Percentiles rank a stretch among this genome's conserved stretches.
Conservation (phyloP, 1,140 invertebrate genomes). For the Papilio glaucus region DNA sequence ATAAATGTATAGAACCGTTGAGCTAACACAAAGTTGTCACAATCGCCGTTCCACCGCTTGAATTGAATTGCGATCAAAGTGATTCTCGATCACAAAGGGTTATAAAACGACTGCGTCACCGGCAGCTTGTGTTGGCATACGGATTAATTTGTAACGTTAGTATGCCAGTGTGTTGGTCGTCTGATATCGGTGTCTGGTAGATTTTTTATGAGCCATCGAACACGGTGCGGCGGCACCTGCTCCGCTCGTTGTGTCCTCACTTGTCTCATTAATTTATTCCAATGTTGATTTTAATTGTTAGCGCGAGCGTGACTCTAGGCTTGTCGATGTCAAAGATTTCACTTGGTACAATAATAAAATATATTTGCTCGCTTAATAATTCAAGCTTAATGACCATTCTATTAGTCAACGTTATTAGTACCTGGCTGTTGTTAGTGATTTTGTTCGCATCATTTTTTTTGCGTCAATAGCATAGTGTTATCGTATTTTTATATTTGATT, state of each 20-base stretch:
- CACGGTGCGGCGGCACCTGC: constrained; percentile 14
- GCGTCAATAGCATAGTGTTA: not conserved
- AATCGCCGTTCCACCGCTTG: constrained; percentile 52
- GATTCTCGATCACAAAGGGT: constrained; percentile 68
- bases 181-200: constrained; percentile 28
- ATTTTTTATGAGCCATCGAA: constrained; percentile 36
- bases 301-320: constrained; percentile 20
- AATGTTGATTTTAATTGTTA: constrained; percentile 25
- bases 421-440: not conserved
- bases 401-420: constrained; percentile 12
- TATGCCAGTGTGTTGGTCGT: constrained; percentile 30
- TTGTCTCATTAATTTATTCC: constrained; percentile 35
- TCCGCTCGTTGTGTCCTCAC: constrained; percentile 3
- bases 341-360: constrained; percentile 22
- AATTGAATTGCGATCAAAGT: constrained; percentile 66
- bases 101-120: constrained; percentile 63
- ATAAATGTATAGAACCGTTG: not conserved
- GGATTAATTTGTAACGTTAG: constrained; percentile 54
- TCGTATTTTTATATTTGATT: not conserved
- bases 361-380: constrained; percentile 1
- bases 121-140: constrained; percentile 45
- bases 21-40: not conserved
- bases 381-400: constrained; percentile 14
- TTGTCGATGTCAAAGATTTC: constrained; percentile 17
- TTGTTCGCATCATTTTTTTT: not conserved